These are phyloP conservation scores for Patella ulyssiponensis DNA, from an alignment of 2,888 invertebrate genomes.

Conservation along the genomic window DNA sequence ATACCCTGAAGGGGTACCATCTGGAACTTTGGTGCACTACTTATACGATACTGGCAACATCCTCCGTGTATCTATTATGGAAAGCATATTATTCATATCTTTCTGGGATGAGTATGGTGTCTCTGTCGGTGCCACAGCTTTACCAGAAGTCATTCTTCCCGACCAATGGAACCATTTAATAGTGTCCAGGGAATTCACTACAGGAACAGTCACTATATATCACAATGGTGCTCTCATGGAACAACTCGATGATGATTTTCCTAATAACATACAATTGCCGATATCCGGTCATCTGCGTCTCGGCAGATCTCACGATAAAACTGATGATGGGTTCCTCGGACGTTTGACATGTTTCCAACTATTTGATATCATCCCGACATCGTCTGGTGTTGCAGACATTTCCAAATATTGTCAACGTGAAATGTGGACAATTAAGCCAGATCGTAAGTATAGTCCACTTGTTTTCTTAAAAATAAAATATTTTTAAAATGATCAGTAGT, in stretches of 20 bases:
- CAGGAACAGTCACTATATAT: slow-evolving; percentile 43
- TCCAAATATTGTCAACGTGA: slow-evolving; percentile 37
- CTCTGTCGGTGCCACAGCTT: slow-evolving; percentile 44
- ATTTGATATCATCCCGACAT: slow-evolving; percentile 29
- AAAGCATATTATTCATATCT: slow-evolving; percentile 42
- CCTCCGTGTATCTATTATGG: slow-evolving; percentile 35
- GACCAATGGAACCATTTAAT: slow-evolving; percentile 48
- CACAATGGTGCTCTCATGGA: slow-evolving; percentile 41
- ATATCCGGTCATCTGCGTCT: slow-evolving; percentile 37
- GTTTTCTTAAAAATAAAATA: neutral
- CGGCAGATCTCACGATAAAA: slow-evolving; percentile 33
- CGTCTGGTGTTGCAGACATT: slow-evolving; percentile 29
- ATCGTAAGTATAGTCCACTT: slow-evolving; percentile 32
- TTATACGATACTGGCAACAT: slow-evolving; percentile 40
- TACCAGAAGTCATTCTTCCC: slow-evolving; percentile 34
- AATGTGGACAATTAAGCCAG: slow-evolving; percentile 39
- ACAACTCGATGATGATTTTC: slow-evolving; percentile 47
- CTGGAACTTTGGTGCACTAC: slow-evolving; percentile 39
- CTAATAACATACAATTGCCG: slow-evolving; percentile 45
- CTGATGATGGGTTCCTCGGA: slow-evolving; percentile 40
- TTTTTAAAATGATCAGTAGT: too few relatives aligned
- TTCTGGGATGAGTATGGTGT: slow-evolving; percentile 54
- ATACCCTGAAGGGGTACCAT: slow-evolving; percentile 27
- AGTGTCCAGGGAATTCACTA: slow-evolving; percentile 42
- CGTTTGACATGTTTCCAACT: slow-evolving; percentile 46